These are phyloP conservation scores for Ophion costatus DNA, from an alignment of 2,888 invertebrate species.

Conservation along the genomic window DNA sequence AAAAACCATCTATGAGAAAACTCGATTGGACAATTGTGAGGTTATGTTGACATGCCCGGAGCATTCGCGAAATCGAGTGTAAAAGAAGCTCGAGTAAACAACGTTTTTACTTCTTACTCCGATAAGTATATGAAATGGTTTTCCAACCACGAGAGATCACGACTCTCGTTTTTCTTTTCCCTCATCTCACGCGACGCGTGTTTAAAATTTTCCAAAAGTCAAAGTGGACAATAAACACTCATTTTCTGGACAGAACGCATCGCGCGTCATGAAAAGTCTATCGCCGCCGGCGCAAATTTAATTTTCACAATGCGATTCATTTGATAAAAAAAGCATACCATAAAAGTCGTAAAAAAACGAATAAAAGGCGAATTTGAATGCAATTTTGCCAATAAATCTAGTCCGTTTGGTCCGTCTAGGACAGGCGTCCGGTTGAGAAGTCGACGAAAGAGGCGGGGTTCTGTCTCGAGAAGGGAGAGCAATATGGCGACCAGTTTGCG, in stretches of 20 bases:
- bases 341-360: not conserved
- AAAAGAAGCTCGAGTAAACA: too few relatives aligned
- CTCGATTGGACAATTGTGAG: too few relatives aligned
- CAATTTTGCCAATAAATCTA: not conserved
- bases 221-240: not conserved
- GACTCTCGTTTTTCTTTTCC: not conserved
- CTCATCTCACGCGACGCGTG: not conserved
- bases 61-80: too few relatives aligned
- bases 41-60: too few relatives aligned
- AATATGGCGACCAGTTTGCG: slow-evolving; percentile 79
- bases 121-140: too few relatives aligned
- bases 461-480: slow-evolving; percentile 70
- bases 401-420: not conserved
- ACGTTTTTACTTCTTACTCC: too few relatives aligned
- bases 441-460: slow-evolving; percentile 68
- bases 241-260: not conserved
- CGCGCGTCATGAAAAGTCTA: not conserved
- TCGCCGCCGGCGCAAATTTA: not conserved
- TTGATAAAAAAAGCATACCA: not conserved
- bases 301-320: not conserved
- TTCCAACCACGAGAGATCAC: too few relatives aligned
- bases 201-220: not conserved
- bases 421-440: slow-evolving; percentile 51
- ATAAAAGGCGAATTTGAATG: not conserved
- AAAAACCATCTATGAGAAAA: too few relatives aligned